Evolutionary conservation across 1,140 invertebrate genomes (phyloP), one percentile per base, ranked within the genome.

Genomic region (Drosophila pachea): DNA sequence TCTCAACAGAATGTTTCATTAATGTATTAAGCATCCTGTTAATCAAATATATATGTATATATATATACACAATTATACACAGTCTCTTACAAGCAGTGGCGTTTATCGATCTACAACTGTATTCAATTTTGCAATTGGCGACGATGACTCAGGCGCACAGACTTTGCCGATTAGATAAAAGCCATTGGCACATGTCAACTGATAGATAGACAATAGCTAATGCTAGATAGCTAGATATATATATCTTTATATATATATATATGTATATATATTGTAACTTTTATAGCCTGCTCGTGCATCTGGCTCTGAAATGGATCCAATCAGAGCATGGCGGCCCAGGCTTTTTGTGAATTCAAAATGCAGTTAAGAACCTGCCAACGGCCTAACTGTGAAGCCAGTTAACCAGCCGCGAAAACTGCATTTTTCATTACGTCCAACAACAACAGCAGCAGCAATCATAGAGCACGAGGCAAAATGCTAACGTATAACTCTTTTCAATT

Each of bases 241-340:
- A 22, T 22, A n/a, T n/a, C n/a, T n/a, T n/a, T n/a, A n/a, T n/a
- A n/a, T n/a, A n/a, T n/a, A n/a, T n/a, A n/a, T n/a, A n/a, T n/a
- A n/a, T n/a, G n/a, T n/a, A n/a, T n/a, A n/a, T n/a, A n/a, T n/a
- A n/a, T n/a, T n/a, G n/a, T 22, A 22, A 22, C 22, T 22, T 22
- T 22, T 22, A 22, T 22, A 2, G 22, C 22, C 22, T 22, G 22
- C 22, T 22, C 22, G 22, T 22, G 3, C 22, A 33, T 50, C 32
- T 14, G n/a, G 4, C 16, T 5, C 38, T 45, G 22, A 52, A 69
- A 49, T 22, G 22, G 3, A 3, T 60, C 62, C 72, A 83, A 83
- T 78, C 68, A 83, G 78, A 78, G 78, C 78, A 84, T 84, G 72
- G 49, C 71, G 74, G 73, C 53, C 59, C 14, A 40, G 32, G 33